Conservation (phyloP, 2,797 vertebrate species). For the Galago senegalensis region DNA sequence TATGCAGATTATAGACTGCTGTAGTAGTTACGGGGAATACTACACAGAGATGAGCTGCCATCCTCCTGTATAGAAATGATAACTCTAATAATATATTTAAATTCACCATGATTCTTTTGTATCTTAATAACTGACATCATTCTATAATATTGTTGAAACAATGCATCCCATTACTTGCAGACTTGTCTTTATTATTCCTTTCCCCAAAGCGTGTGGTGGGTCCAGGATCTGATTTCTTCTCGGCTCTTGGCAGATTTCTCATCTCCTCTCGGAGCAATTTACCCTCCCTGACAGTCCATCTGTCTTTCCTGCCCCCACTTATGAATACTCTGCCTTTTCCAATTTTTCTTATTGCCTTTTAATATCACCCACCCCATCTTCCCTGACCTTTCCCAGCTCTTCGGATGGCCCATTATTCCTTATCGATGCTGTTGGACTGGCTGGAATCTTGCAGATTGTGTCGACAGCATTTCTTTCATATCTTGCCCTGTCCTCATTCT, state of each 20-base stretch:
- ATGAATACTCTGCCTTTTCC: slow-evolving; percentile 71
- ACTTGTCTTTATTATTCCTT: slow-evolving; percentile 68
- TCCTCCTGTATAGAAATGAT: neutral
- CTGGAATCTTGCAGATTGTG: neutral
- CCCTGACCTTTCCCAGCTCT: slow-evolving; percentile 70
- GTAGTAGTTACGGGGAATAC: neutral
- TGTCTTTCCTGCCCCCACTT: slow-evolving; percentile 66
- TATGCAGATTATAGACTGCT: neutral
- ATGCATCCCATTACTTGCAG: neutral
- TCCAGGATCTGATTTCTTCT: slow-evolving; percentile 78
- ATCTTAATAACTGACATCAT: neutral
- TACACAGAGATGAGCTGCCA: neutral
- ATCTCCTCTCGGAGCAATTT: slow-evolving; percentile 76
- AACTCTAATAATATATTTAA: neutral
- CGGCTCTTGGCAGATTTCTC: slow-evolving; percentile 69
- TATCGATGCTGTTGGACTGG: neutral
- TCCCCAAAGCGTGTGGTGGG: slow-evolving; percentile 36
- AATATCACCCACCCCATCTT: slow-evolving; percentile 22
- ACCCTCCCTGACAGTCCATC: slow-evolving; percentile 77
- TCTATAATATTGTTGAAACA: neutral
- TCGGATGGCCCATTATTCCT: neutral
- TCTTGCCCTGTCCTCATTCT: neutral
- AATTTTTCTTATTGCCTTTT: slow-evolving; percentile 65
- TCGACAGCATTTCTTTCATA: neutral
- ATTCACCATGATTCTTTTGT: neutral